Conservation (phyloP, 2,113 vertebrate species). For the Machaerirhynchus nigripectus region DNA sequence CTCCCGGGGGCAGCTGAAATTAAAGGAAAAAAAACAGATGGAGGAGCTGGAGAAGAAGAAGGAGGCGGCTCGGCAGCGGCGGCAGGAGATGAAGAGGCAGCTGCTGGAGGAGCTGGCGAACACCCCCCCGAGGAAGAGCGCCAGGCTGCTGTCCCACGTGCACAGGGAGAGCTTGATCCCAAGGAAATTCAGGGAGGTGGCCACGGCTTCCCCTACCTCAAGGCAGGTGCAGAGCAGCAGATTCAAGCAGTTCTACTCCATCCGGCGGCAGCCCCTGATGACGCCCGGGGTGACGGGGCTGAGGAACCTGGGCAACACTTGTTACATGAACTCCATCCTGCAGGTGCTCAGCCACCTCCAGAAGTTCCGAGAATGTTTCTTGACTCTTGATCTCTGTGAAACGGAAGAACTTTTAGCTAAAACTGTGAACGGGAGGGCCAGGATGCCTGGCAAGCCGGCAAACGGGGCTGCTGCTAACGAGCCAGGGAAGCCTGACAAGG, state of each 20-base stretch:
- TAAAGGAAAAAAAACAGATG: constrained; percentile 74
- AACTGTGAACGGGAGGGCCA: constrained; percentile 79
- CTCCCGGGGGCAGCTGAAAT: constrained; percentile 79
- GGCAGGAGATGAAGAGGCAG: constrained; percentile 88
- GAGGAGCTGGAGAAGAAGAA: constrained; percentile 82
- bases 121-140: constrained; percentile 92
- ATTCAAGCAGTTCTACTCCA: constrained; percentile 75
- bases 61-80: constrained; percentile 82
- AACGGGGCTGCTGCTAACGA: constrained; percentile 65
- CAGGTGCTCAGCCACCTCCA: constrained; percentile 98
- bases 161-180: constrained; percentile 83
- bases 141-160: constrained; percentile 86
- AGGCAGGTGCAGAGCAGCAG: constrained; percentile 57
- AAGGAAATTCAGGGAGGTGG: constrained; percentile 80
- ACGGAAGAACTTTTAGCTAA: constrained; percentile 92
- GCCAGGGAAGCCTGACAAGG: constrained; percentile 61
- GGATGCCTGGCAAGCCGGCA: constrained; percentile 67
- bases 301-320: constrained; percentile 96
- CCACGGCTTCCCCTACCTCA: constrained; percentile 62
- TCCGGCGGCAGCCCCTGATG: constrained; percentile 76
- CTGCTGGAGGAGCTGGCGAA: constrained; percentile 90
- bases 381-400: constrained; percentile 93
- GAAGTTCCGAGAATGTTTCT: constrained; percentile 98
- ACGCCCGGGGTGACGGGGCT: constrained; percentile 95
- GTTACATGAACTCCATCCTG: constrained; percentile 99